Evolutionary conservation across 2,797 vertebrate species (phyloP).

Genomic region (Semotilus atromaculatus): DNA sequence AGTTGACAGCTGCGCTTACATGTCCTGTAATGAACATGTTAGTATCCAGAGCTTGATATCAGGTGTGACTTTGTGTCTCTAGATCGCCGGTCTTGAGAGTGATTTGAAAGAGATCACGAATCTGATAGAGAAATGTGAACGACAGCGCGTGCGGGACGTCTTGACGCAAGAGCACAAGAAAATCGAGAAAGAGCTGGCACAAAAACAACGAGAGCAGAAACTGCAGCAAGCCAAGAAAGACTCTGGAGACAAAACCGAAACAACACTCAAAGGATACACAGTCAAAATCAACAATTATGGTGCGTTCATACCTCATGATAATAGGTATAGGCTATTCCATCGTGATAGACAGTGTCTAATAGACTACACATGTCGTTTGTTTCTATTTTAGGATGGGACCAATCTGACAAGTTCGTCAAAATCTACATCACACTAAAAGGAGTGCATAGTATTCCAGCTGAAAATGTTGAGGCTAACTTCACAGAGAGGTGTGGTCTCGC

Average conservation of each 20-base stretch:
- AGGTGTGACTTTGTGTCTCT: neutral
- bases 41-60: neutral
- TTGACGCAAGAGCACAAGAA: constrained; percentile 86
- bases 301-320: constrained; percentile 61
- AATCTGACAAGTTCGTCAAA: constrained; percentile 97
- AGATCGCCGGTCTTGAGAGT: constrained; percentile 85
- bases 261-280: constrained; percentile 80
- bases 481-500: constrained; percentile 83
- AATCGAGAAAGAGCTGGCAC: constrained; percentile 87
- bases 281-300: constrained; percentile 97
- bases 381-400: constrained; percentile 91
- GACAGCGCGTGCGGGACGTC: constrained; percentile 83
- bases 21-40: neutral
- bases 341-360: neutral
- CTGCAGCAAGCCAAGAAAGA: constrained; percentile 77
- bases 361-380: neutral
- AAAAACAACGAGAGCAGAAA: constrained; percentile 80
- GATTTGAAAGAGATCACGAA: constrained; percentile 87
- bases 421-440: constrained; percentile 92
- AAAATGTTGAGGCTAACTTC: constrained; percentile 89
- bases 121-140: constrained; percentile 81
- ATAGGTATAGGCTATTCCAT: no score
- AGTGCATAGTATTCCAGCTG: constrained; percentile 88
- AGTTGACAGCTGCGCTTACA: neutral
- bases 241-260: constrained; percentile 69